A percentile compares a stretch with the other conserved stretches of the same genome.
Conservation (phyloP, 2,113 vertebrate genomes). For the Otus sunia region DNA sequence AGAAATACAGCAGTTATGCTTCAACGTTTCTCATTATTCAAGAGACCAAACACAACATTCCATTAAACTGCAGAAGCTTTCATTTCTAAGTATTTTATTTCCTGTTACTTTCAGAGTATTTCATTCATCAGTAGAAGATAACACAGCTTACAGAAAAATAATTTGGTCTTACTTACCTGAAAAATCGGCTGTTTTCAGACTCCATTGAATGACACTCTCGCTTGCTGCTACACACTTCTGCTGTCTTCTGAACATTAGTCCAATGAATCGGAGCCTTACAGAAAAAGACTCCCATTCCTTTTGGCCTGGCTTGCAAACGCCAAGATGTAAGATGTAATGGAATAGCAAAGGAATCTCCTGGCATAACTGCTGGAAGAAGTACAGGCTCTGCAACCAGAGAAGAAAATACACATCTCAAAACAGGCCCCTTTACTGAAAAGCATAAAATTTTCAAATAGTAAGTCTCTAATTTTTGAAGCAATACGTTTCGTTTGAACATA, state of each 20-base stretch:
- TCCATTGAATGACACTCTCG: conserved; percentile 93
- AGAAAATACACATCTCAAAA: neutral
- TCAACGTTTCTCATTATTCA: neutral
- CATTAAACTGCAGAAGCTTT: neutral
- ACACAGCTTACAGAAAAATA: neutral
- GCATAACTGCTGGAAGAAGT: conserved; percentile 90
- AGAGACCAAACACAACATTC: neutral
- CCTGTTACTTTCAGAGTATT: neutral
- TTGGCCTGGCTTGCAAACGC: conserved; percentile 93
- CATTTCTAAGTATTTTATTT: neutral
- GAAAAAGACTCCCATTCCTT: conserved; percentile 92
- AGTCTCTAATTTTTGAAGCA: neutral
- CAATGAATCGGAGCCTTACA: conserved; percentile 95
- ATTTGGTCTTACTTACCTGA: conserved; percentile 77
- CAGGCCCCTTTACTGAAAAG: neutral
- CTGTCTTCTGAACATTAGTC: conserved; percentile 88
- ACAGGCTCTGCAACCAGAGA: conserved; percentile 85
- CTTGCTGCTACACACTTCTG: conserved; percentile 91
- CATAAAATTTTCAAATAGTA: fast-evolving
- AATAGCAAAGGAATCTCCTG: conserved; percentile 87
- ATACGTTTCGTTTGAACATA: fast-evolving
- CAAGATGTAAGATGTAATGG: conserved; percentile 95
- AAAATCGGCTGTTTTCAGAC: conserved; percentile 87
- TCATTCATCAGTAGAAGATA: neutral
- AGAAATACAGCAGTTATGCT: neutral